A percentile compares a stretch with the other conserved stretches of the same genome.
These are phyloP conservation scores for Leguminivora glycinivorella DNA, from an alignment of 1,140 invertebrate species.

Conservation along the genomic window DNA sequence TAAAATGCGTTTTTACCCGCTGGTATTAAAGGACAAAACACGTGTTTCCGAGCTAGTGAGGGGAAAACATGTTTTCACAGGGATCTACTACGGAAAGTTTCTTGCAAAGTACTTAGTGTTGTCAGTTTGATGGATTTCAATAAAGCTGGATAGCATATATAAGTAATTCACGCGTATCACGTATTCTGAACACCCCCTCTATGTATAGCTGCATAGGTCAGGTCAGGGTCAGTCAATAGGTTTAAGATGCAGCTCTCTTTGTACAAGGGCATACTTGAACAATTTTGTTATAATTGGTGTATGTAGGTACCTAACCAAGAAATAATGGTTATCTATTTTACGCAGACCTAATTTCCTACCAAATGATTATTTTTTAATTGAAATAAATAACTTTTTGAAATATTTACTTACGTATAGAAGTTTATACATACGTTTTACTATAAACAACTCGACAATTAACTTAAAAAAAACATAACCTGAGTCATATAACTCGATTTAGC, in stretches of 20 bases:
- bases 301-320: not conserved
- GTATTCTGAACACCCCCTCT: not conserved
- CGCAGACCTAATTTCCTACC: too few species aligned
- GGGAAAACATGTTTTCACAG: not conserved
- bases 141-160: not conserved
- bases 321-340: too few species aligned
- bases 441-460: too few species aligned
- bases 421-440: too few species aligned
- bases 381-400: too few species aligned
- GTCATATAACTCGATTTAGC: too few species aligned
- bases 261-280: not conserved
- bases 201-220: conserved; percentile 26
- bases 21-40: too few species aligned
- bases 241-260: not conserved
- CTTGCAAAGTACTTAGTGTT: not conserved
- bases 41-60: too few species aligned
- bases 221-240: conserved; percentile 33
- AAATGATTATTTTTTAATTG: too few species aligned
- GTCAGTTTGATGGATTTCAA: not conserved
- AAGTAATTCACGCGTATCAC: not conserved
- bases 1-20: too few species aligned
- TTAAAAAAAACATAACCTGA: too few species aligned
- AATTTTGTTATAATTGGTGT: not conserved
- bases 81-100: not conserved
- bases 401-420: too few species aligned